Evolutionary conservation across 1,140 invertebrate species (phyloP), one percentile per base, ranked within the genome.

Genomic region (Aphis craccivora): DNA sequence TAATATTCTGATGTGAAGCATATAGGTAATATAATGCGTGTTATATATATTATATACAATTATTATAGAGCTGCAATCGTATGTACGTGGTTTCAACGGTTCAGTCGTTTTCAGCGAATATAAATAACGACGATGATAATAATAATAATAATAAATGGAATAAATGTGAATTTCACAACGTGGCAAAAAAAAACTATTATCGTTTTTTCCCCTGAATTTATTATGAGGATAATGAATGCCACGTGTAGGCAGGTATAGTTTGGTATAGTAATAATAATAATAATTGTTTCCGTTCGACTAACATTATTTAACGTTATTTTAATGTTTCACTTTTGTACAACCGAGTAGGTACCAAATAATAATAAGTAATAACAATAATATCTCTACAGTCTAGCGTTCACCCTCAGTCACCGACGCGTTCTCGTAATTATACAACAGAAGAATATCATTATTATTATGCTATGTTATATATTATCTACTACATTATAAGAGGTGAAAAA

Each of bases 281-380:
- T 76, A 76, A 76, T 76, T 76, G 60, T 76, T 76, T n/a, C 60
- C 60, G 60, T 76, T 76, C 60, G 60, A 76, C n/a, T n/a, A 76
- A 76, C 60, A 76, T 76, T 76, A 76, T 76, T 76, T 76, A n/a
- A 76, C 30, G 60, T 76, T 76, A 76, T 76, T 76, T 76, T 76
- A 76, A 76, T 76, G 60, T 76, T 76, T 76, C 30, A 76, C 60
- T 76, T 76, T 76, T 76, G 60, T 76, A 76, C n/a, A 76, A n/a
- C 60, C 30, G 14, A 76, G 60, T 76, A n/a, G 60, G 60, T 76
- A 76, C n/a, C 30, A 18, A 76, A 5, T 76, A 76, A 76, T 76
- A 76, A 76, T 67, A 67, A 67, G 60, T 67, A 67, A 67, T 76
- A 76, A n/a, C 5, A 67, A 76, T 76, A 76, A 76, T 76, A 76